A percentile compares a stretch with the other conserved stretches of the same genome.
Conservation (phyloP, 2,888 invertebrate genomes). For the Pammene aurita region DNA sequence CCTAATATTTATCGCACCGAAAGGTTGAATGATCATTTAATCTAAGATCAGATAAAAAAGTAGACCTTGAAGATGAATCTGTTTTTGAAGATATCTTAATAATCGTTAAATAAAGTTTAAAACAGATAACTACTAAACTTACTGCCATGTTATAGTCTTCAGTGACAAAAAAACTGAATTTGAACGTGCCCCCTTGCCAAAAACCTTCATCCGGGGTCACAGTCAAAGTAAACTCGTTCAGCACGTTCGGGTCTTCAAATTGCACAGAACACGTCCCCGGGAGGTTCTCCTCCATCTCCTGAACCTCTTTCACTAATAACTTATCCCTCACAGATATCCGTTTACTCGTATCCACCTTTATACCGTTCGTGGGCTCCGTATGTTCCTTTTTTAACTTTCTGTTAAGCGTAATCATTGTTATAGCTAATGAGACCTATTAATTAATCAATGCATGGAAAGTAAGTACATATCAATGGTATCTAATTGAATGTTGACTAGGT, state of each 20-base stretch:
- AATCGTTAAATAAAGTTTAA: no score
- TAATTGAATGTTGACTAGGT: conserved; percentile 40
- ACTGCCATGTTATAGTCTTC: conserved; percentile 99
- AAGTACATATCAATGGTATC: conserved; percentile 54
- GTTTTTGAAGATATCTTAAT: no score
- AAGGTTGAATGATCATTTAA: no score
- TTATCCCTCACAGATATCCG: conserved; percentile 91
- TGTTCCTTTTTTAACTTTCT: conserved; percentile 87
- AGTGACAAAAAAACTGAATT: conserved; percentile 92
- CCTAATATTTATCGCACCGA: no score
- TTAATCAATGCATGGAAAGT: conserved; percentile 32
- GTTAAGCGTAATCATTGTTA: conserved; percentile 87
- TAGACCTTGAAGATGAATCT: no score
- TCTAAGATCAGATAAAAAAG: no score
- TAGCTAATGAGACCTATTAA: conserved; percentile 45
- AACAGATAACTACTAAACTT: conserved; percentile 65
- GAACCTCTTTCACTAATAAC: conserved; percentile 90
- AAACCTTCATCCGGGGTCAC: conserved; percentile 94
- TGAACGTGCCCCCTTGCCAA: conserved; percentile 94
- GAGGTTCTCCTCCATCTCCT: conserved; percentile 93
- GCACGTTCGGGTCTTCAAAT: conserved; percentile 92
- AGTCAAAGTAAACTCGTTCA: conserved; percentile 90
- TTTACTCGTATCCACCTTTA: conserved; percentile 70
- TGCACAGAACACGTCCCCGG: conserved; percentile 90
- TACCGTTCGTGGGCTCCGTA: conserved; percentile 70